Percentiles rank a stretch among this genome's conserved stretches.
These are phyloP conservation scores for Parasteatoda tepidariorum DNA, from an alignment of 1,140 invertebrate genomes.

Conservation along the genomic window DNA sequence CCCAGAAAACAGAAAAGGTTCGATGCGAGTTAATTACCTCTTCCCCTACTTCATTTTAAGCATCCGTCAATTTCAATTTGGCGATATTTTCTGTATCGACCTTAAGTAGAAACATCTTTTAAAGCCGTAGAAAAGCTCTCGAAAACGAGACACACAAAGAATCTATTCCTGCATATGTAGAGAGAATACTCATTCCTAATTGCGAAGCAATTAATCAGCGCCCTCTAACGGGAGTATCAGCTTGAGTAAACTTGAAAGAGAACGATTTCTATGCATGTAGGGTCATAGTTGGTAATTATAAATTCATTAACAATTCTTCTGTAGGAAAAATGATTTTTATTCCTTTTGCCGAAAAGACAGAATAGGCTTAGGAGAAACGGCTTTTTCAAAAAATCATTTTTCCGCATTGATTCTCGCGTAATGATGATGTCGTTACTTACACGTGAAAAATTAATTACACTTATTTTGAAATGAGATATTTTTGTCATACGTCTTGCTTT, in stretches of 20 bases:
- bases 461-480: slow-evolving; percentile 1
- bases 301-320: slow-evolving; percentile 14
- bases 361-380: neutral
- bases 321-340: slow-evolving; percentile 8
- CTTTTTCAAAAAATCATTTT: slow-evolving; percentile 14
- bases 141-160: neutral
- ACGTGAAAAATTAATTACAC: slow-evolving; percentile 9
- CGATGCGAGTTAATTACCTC: neutral
- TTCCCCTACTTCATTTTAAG: neutral
- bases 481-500: no score
- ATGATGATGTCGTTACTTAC: slow-evolving; percentile 3
- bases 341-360: neutral
- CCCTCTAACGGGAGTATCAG: neutral
- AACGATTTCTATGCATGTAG: neutral
- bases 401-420: slow-evolving; percentile 1
- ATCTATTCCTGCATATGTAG: neutral
- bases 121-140: neutral
- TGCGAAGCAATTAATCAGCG: slow-evolving; percentile 1
- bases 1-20: neutral
- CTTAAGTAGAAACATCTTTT: neutral
- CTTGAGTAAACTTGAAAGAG: slow-evolving; percentile 10
- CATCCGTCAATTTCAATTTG: neutral
- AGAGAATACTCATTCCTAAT: neutral
- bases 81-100: neutral
- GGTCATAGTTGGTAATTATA: slow-evolving; percentile 13